These are phyloP conservation scores for Hirtodrosophila confusa DNA, from an alignment of 2,888 invertebrate genomes.

Conservation along the genomic window DNA sequence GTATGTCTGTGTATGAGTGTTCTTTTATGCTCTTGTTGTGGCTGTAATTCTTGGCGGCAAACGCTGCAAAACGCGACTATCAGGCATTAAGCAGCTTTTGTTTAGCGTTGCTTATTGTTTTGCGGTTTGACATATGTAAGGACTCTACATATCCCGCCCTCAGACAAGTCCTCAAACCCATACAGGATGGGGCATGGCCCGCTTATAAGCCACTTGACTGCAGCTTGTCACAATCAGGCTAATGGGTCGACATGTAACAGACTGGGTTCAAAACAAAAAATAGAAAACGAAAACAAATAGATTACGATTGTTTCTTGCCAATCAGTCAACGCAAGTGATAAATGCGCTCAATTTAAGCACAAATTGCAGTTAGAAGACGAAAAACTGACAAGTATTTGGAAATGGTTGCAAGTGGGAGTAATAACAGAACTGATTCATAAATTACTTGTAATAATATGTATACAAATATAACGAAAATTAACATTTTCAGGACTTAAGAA, in stretches of 20 bases:
- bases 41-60: slow-evolving; percentile 29
- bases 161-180: not conserved
- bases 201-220: slow-evolving; percentile 54
- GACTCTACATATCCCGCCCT: slow-evolving; percentile 4
- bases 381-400: slow-evolving; percentile 6
- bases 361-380: slow-evolving; percentile 22
- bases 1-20: slow-evolving; percentile 7
- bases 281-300: slow-evolving; percentile 36
- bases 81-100: slow-evolving; percentile 53
- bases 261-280: slow-evolving; percentile 14
- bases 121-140: slow-evolving; percentile 59
- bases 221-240: slow-evolving; percentile 72
- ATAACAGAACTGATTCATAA: too few relatives aligned
- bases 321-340: slow-evolving; percentile 29
- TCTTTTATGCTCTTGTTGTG: slow-evolving; percentile 14
- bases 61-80: slow-evolving; percentile 37
- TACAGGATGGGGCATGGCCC: slow-evolving; percentile 1
- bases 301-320: slow-evolving; percentile 19
- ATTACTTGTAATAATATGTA: too few relatives aligned
- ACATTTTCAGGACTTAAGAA: too few relatives aligned
- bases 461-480: too few relatives aligned
- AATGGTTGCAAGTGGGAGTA: slow-evolving; percentile 3
- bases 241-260: slow-evolving; percentile 55
- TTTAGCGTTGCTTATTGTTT: slow-evolving; percentile 58
- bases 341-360: slow-evolving; percentile 39